Evolutionary conservation across 2,888 invertebrate genomes (phyloP), one percentile per base, ranked within the genome.

Genomic region (Mesoligia furuncula): DNA sequence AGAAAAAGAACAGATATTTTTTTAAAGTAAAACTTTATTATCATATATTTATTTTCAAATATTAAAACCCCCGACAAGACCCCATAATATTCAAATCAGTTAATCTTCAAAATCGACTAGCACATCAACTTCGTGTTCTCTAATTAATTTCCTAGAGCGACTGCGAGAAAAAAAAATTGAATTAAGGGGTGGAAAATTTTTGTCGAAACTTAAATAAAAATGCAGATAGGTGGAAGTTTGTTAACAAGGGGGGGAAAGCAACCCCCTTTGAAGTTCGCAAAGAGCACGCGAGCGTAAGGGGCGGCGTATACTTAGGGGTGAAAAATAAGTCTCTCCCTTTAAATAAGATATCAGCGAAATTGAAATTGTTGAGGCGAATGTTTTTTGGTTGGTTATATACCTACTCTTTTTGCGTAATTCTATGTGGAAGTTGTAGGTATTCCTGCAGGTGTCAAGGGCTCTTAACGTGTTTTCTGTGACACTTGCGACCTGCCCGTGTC

Each of bases 141-240:
- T 92, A 92, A 92, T 92, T 92, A 92, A 91, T 92, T 90, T 90
- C 74, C 83, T 77, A 80, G 83, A 90, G 93, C 76, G 80, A 83
- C 91, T 91, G 94, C 91, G 90, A 93, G 87, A 87, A 91, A 94
- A 90, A 93, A 91, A 92, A 91, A 91, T 91, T 92, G 89, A 92
- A 95, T 95, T 94, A 92, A 93, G 93, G 95, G 95, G 93, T 93
- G 93, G 92, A 94, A 93, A 93, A 91, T 95, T 94, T 93, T 94
- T 94, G 93, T 90, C 92, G 94, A 95, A 96, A 95, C 96, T 96
- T 96, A 95, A 95, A 95, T 95, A 96, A 92, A 92, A 92, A 92
- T 92, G 92, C 92, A 92, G 92, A 92, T 92, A 92, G 92, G 92
- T 92, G 90, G 90, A 92, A 92, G 90, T 92, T 92, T 91, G 92